These are phyloP conservation scores for Cheilosia variabilis DNA, from an alignment of 2,888 invertebrate genomes.

Conservation along the genomic window DNA sequence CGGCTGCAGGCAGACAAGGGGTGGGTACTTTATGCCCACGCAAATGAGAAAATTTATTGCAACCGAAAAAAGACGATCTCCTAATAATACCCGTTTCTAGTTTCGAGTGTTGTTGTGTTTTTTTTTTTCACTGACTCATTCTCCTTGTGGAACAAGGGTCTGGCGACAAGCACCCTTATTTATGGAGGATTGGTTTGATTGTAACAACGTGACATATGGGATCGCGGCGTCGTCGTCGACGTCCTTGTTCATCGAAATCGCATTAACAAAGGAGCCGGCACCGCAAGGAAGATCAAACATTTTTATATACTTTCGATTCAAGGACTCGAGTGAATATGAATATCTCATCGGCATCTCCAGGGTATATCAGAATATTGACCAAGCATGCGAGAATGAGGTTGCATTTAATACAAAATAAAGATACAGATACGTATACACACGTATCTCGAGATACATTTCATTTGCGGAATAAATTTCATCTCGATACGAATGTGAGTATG, in stretches of 20 bases:
- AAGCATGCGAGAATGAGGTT: constrained; percentile 64
- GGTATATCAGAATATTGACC: constrained; percentile 60
- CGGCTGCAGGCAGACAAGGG: constrained; percentile 47
- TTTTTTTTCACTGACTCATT: background rate
- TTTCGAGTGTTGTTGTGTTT: constrained; percentile 16
- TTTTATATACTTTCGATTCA: constrained; percentile 14
- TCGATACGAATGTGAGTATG: constrained; percentile 27
- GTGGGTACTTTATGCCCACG: constrained; percentile 35
- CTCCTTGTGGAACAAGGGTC: constrained; percentile 19
- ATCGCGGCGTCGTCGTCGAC: constrained; percentile 6
- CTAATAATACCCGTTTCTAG: constrained; percentile 33
- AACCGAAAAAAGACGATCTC: constrained; percentile 30
- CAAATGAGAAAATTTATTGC: constrained; percentile 62
- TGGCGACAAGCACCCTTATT: constrained; percentile 36
- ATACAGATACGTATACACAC: constrained; percentile 14
- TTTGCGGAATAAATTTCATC: constrained; percentile 67
- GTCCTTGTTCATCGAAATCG: constrained; percentile 52
- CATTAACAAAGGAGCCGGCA: constrained; percentile 44
- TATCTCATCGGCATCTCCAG: constrained; percentile 49
- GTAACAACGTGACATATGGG: constrained; percentile 60
- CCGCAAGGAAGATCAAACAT: constrained; percentile 30
- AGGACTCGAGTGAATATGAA: background rate
- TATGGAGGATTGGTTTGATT: constrained; percentile 47
- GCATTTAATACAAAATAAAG: constrained; percentile 54
- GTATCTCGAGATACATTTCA: constrained; percentile 54